A percentile compares a stretch with the other conserved stretches of the same genome.
Conservation (phyloP, 2,113 vertebrate species). For the Pelecanus crispus region DNA sequence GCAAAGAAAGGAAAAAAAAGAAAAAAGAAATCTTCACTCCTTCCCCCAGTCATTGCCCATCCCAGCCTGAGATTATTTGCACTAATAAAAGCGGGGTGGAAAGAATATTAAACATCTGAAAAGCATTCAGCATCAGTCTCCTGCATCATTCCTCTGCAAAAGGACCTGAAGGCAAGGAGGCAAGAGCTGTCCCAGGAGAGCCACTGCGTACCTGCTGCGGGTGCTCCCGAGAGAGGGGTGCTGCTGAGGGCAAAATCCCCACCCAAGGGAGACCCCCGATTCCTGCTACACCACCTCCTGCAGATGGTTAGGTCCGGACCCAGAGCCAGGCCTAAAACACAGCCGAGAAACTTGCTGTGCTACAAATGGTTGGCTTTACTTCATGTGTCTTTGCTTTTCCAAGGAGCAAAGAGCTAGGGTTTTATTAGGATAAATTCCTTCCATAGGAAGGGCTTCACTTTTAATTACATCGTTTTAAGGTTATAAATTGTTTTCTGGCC, state of each 20-base stretch:
- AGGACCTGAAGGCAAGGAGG: not conserved
- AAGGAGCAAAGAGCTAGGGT: not conserved
- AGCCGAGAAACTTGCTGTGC: not conserved
- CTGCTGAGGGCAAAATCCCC: accelerated
- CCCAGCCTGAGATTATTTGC: not conserved
- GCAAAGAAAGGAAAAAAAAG: not conserved
- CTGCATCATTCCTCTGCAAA: not conserved
- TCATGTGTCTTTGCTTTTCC: not conserved
- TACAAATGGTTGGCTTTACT: not conserved
- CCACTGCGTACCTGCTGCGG: not conserved
- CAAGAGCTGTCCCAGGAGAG: not conserved
- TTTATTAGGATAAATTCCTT: slow-evolving; percentile 44
- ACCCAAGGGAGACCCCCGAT: accelerated
- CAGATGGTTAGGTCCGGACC: not conserved
- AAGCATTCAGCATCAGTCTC: not conserved
- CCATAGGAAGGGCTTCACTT: slow-evolving; percentile 58
- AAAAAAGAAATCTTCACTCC: not conserved
- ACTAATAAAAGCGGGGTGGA: not conserved
- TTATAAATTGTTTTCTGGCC: slow-evolving; percentile 68
- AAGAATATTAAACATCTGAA: not conserved
- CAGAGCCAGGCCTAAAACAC: not conserved
- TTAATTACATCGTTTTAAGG: slow-evolving; percentile 67
- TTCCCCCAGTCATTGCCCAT: not conserved
- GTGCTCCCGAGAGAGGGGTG: accelerated
- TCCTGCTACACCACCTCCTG: not conserved